Conservation (phyloP, 2,888 invertebrate genomes). For the Thera britannica region DNA sequence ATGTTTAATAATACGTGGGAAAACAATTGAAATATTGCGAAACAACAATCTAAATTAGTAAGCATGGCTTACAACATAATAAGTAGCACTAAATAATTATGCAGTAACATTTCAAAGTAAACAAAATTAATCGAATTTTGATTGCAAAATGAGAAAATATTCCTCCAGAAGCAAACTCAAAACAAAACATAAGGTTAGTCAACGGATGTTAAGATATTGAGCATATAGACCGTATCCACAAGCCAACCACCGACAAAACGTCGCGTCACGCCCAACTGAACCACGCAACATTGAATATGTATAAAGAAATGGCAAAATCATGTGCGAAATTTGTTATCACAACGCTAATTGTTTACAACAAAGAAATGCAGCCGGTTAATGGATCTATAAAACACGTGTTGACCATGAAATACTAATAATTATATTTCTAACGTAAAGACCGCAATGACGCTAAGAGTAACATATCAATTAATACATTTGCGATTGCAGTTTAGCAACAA, state of each 20-base stretch:
- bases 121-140: constrained; percentile 10
- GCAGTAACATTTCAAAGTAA: background rate
- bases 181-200: constrained; percentile 70
- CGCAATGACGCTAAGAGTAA: constrained; percentile 42
- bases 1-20: constrained; percentile 71
- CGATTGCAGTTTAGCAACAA: constrained; percentile 45
- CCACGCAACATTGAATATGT: constrained; percentile 69
- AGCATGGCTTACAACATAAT: constrained; percentile 46
- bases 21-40: constrained; percentile 59
- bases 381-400: constrained; percentile 24
- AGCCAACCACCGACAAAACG: constrained; percentile 74
- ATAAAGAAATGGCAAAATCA: constrained; percentile 55
- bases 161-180: constrained; percentile 58
- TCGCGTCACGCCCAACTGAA: constrained; percentile 76
- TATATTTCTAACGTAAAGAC: constrained; percentile 26
- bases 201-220: constrained; percentile 60
- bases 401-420: constrained; percentile 22
- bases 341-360: constrained; percentile 44
- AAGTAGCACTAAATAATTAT: background rate
- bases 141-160: constrained; percentile 53
- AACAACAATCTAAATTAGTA: constrained; percentile 46
- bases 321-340: constrained; percentile 59
- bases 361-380: constrained; percentile 35
- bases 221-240: constrained; percentile 81
- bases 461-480: constrained; percentile 40